Conservation (phyloP, 2,888 invertebrate genomes). For the Adineta ricciae region DNA sequence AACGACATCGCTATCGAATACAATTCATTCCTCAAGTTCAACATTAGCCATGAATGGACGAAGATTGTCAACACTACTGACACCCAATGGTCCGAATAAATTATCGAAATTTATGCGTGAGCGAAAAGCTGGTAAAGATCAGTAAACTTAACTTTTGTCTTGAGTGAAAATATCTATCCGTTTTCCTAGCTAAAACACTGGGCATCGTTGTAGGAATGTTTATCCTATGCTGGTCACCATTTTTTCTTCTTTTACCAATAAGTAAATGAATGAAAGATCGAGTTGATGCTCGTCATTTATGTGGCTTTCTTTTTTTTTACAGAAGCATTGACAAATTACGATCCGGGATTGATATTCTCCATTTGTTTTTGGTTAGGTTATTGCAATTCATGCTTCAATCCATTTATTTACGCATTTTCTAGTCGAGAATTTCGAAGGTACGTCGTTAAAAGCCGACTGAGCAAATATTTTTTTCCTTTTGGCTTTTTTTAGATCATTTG, state of each 20-base stretch:
- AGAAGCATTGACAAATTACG: not conserved
- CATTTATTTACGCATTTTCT: constrained; percentile 60
- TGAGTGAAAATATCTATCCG: too few relatives aligned
- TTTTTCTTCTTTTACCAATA: constrained; percentile 60
- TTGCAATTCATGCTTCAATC: constrained; percentile 61
- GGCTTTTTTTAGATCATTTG: not conserved
- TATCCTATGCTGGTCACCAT: constrained; percentile 62
- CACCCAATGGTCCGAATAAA: not conserved
- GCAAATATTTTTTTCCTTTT: not conserved
- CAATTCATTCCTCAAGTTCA: not conserved
- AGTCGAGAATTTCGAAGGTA: constrained; percentile 50
- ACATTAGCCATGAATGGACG: not conserved
- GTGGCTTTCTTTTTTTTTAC: not conserved
- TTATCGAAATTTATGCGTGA: constrained; percentile 4
- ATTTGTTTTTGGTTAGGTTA: constrained; percentile 64
- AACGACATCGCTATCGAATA: not conserved
- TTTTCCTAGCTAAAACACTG: constrained; percentile 60
- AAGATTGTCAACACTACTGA: not conserved
- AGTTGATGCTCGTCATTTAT: too few relatives aligned
- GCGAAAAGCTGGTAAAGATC: not conserved
- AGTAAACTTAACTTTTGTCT: not conserved
- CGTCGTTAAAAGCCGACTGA: not conserved
- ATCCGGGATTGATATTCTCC: constrained; percentile 52
- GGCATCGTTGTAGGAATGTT: constrained; percentile 61
- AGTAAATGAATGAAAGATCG: constrained; percentile 49